These are phyloP conservation scores for Anseranas semipalmata DNA, from an alignment of 2,113 vertebrate species.

Conservation along the genomic window DNA sequence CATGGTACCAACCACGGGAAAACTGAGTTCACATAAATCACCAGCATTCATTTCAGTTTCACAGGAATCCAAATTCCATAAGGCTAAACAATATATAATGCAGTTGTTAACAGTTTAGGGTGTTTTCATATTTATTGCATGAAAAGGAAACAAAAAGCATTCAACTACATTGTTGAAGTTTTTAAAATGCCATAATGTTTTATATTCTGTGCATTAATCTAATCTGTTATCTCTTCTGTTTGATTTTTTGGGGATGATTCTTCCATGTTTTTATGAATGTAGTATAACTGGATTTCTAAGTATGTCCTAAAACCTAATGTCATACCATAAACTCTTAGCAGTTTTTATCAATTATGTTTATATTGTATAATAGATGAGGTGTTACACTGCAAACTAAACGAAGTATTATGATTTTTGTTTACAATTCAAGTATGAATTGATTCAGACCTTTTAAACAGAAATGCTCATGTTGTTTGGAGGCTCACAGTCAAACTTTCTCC, in stretches of 20 bases:
- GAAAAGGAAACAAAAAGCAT: not conserved
- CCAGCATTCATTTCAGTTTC: not conserved
- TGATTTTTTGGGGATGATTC: not conserved
- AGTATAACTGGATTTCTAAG: not conserved
- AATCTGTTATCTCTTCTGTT: not conserved
- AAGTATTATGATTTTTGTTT: conserved; percentile 16
- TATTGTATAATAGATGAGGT: conserved; percentile 2
- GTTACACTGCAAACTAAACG: not conserved
- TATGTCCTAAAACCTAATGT: conserved; percentile 42
- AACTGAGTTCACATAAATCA: not conserved
- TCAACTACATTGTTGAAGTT: not conserved
- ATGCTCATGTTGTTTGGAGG: not conserved
- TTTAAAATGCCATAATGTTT: not conserved
- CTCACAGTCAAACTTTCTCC: not conserved
- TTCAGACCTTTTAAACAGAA: conserved; percentile 1
- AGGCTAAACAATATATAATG: not conserved
- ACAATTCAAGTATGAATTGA: not conserved
- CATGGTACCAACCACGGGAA: not conserved
- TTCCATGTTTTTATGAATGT: conserved; percentile 5
- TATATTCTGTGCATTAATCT: not conserved
- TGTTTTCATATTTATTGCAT: not conserved
- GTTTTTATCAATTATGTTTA: conserved; percentile 47
- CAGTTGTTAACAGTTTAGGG: not conserved
- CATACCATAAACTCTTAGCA: not conserved
- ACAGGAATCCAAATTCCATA: not conserved